These are phyloP conservation scores for Diarsia brunnea DNA, from an alignment of 2,888 invertebrate genomes.

Conservation along the genomic window DNA sequence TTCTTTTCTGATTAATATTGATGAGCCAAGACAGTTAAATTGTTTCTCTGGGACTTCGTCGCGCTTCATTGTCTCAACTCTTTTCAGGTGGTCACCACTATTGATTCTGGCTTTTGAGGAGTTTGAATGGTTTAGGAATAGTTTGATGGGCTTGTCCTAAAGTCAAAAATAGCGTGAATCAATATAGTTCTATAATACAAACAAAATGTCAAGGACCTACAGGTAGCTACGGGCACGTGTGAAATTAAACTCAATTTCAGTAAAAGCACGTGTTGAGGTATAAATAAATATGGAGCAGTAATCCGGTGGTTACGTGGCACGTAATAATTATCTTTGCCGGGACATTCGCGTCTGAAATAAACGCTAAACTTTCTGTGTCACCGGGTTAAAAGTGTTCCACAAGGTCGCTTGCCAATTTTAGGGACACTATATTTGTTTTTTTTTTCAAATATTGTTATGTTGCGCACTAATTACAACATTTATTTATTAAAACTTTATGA, in stretches of 20 bases:
- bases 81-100: too few species aligned
- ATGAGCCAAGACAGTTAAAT: too few species aligned
- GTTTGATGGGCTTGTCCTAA: too few species aligned
- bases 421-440: slow-evolving; percentile 12
- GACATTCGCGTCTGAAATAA: slow-evolving; percentile 69
- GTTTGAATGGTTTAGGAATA: too few species aligned
- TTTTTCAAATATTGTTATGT: neutral
- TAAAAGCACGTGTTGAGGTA: slow-evolving; percentile 48
- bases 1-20: too few species aligned
- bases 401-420: slow-evolving; percentile 69
- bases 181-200: neutral
- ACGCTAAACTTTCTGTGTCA: slow-evolving; percentile 72
- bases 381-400: slow-evolving; percentile 70
- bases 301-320: slow-evolving; percentile 49
- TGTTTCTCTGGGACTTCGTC: too few species aligned
- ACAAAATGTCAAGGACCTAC: slow-evolving; percentile 7
- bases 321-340: slow-evolving; percentile 65
- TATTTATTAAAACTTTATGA: too few species aligned
- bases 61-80: too few species aligned
- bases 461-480: too few species aligned
- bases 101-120: too few species aligned
- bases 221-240: neutral
- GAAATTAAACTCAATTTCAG: slow-evolving; percentile 22
- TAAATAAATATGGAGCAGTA: slow-evolving; percentile 58
- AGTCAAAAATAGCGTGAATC: neutral